Evolutionary conservation across 2,797 vertebrate genomes (phyloP), one percentile per base, ranked within the genome.

Genomic region (Micromesistius poutassou): DNA sequence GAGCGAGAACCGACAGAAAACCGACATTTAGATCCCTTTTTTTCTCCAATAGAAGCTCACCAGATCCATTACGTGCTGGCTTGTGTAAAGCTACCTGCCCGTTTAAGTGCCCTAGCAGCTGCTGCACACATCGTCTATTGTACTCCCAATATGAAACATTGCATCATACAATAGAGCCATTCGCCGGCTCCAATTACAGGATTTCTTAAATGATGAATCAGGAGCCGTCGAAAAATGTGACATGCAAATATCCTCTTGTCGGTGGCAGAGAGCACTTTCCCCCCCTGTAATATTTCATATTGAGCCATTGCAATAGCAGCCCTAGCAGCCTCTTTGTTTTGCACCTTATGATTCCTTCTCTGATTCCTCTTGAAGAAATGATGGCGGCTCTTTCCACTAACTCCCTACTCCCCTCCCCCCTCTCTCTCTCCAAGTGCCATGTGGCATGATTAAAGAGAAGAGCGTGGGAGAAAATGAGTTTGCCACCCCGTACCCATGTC

Each of bases 391-490:
- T 22, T 74, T 85, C 82, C 62, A 25, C 87, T 77, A 84, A 87
- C 83, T 79, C 55, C 55, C 55, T 19, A n/a, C 22, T 7, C 22
- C 55, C 22, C 2, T 22, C 55, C n/a, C 8, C 16, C 50, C 50
- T 1, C 50, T 22, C 50, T 9, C 66, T 70, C 76, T 76, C 13
- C 2, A 3, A 83, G 81, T 71, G 80, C 73, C 82, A 78, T 80
- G 79, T 77, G 42, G 82, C 87, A 88, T 91, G 89, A 92, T 91
- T 90, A 90, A 92, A 74, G 89, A 90, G 87, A 89, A 82, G 89
- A 89, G 90, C 77, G 88, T 86, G 86, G 88, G 85, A 74, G 85
- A 91, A 91, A 93, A 92, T 87, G 86, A 91, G 91, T 90, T 89
- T 90, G 89, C 90, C 89, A 85, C 79, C 85, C 78, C 73, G 14